Evolutionary conservation across 2,113 vertebrate species (phyloP), one percentile per base, ranked within the genome.

Genomic region (Marmota monax): DNA sequence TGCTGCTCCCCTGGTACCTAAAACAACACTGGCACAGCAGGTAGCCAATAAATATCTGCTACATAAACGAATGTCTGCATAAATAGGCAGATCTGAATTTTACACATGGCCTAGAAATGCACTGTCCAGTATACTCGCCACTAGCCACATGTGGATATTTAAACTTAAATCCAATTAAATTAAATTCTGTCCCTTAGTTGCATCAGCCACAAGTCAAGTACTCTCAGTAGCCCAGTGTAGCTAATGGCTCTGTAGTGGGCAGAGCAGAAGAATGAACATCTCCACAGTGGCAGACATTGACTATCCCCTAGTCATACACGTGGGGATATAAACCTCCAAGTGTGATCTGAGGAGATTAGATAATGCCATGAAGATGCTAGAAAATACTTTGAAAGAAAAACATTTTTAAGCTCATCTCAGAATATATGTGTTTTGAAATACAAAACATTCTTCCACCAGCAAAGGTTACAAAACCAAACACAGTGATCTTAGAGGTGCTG

Each of bases 321-420:
- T 63, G 65, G 25, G 34, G 29, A 37, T 18, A 65, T 0, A 77
- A 2, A 9, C 58, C 34, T 91, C 73, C 42, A 61, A 76, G 25
- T 39, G 45, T 72, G 45, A 65, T 42, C 53, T 72, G 76, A 78
- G 88, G 76, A 74, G 91, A 58, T 83, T n/a, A 84, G 73, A n/a
- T n/a, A 69, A 7, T 23, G 13, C 39, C 84, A 67, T 14, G 13
- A 76, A 74, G 77, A 78, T 42, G 48, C 53, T 84, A 77, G 70
- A 85, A 82, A 73, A 79, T 80, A 85, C 84, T 70, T 8, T 91
- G 79, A 91, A 88, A 90, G 73, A 63, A 83, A 74, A 70, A 56
- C 29, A 77, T n/a, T 48, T 82, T 53, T 25, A 84, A 84, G 32
- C 58, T 82, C 61, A 72, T 69, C 22, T 48, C 48, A 79, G 53